Base-by-base conservation (phyloP, 2,888 invertebrate species). In the Xylota sylvarum region DNA sequence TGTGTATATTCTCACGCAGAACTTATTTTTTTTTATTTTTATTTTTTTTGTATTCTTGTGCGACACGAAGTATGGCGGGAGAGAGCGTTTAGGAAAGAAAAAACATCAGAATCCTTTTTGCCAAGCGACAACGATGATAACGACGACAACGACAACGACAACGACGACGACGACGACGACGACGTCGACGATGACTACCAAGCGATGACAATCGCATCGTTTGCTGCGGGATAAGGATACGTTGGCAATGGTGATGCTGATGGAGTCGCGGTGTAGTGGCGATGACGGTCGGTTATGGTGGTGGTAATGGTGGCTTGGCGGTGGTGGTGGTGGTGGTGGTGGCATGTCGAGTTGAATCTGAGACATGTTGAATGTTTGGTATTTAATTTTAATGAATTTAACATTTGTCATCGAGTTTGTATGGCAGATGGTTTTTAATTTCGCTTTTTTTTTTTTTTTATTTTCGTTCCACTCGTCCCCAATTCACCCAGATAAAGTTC, bases 331-430 rank as follows among this genome's bases (percentile, higher is more conserved):
- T 23, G 65, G 65, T 19, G n/a, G 46, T 32, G 52, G 46, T 62
- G 79, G 46, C 70, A 67, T 60, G 48, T 46, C 70, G 65, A 56
- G 60, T 50, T 80, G 52, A 74, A 65, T 58, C 58, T 52, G 70
- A 72, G 85, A 80, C 80, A 80, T 76, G 85, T 85, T 85, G 85
- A 81, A 85, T 80, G 80, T 85, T 81, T 52, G 60, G 72, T 85
- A 80, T 81, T 85, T 85, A 80, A 85, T 85, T 85, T 85, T 85
- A 85, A 85, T 85, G 80, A 85, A 85, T 85, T 85, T 76, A 85
- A 85, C 85, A 85, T 85, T 81, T 81, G 76, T 85, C 85, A 85
- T 85, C 76, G 85, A 77, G 80, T 80, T 81, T 76, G 76, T 70
- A 37, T 85, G 72, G 80, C 85, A 80, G 80, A 80, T 85, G 80